Percentiles rank a stretch among this genome's conserved stretches.
Conservation (phyloP, 2,888 invertebrate species). For the Liodrosophila aerea region DNA sequence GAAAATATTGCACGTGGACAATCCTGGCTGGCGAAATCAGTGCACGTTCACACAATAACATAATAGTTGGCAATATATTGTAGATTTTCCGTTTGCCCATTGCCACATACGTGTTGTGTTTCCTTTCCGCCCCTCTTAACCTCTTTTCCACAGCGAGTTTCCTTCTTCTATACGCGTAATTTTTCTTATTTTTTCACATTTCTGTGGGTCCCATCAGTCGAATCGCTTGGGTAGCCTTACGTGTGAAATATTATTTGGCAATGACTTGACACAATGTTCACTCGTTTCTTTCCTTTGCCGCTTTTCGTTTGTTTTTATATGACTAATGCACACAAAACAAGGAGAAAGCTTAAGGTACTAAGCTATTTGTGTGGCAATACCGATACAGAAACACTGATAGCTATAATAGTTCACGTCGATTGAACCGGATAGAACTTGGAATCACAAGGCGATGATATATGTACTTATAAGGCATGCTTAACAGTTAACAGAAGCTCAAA, state of each 20-base stretch:
- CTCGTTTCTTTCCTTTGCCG: slow-evolving; percentile 39
- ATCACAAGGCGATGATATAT: no score
- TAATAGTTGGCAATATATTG: slow-evolving; percentile 75
- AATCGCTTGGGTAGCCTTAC: slow-evolving; percentile 35
- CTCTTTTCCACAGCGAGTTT: not conserved
- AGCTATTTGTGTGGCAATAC: not conserved
- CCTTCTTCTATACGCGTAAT: slow-evolving; percentile 26
- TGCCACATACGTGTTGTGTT: slow-evolving; percentile 23
- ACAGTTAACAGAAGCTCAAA: no score
- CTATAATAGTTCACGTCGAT: no score
- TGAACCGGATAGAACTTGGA: not conserved
- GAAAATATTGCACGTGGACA: slow-evolving; percentile 72
- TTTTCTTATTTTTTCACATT: slow-evolving; percentile 59
- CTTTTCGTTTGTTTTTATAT: slow-evolving; percentile 20
- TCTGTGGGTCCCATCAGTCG: slow-evolving; percentile 33
- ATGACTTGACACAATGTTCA: slow-evolving; percentile 60
- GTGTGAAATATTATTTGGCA: slow-evolving; percentile 65
- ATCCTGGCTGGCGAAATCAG: slow-evolving; percentile 67
- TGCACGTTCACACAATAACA: slow-evolving; percentile 78
- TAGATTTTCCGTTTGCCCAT: slow-evolving; percentile 49
- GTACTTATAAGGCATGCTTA: no score
- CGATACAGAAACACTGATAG: not conserved
- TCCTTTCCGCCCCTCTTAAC: not conserved
- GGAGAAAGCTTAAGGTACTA: not conserved
- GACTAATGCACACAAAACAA: slow-evolving; percentile 15